A percentile compares a stretch with the other conserved stretches of the same genome.
Evolutionary conservation across 2,797 vertebrate species (phyloP).

Genomic region (Thaleichthys pacificus): DNA sequence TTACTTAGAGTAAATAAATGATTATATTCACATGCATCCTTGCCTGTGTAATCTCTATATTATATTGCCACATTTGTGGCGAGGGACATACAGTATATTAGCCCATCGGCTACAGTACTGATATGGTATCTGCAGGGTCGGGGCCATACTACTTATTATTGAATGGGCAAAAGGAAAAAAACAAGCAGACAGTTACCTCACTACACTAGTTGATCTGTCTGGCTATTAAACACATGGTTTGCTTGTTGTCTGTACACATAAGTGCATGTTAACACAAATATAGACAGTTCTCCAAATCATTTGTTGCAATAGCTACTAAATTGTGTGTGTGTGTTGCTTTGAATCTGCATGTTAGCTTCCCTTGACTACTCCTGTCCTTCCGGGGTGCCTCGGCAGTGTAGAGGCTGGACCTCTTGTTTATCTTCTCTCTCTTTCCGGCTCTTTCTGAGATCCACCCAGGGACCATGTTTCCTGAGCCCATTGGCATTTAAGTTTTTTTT

Average conservation of each 20-base stretch:
- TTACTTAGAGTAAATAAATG: conserved; percentile 81
- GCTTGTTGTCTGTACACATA: no score
- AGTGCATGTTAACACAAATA: background rate
- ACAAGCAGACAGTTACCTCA: no score
- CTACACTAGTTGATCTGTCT: no score
- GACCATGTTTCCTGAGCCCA: background rate
- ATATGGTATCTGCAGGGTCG: background rate
- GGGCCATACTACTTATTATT: no score
- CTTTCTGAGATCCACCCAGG: background rate
- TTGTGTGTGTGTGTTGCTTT: background rate
- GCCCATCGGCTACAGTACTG: background rate
- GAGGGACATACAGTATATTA: background rate
- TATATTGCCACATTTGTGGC: background rate
- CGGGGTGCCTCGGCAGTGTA: background rate
- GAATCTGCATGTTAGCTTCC: background rate
- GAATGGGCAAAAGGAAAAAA: no score
- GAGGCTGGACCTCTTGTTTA: background rate
- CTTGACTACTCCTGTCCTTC: background rate
- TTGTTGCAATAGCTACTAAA: background rate
- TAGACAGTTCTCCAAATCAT: no score
- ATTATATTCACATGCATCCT: conserved; percentile 72
- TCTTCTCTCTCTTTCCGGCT: background rate
- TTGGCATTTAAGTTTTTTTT: conserved; percentile 8
- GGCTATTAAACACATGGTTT: no score
- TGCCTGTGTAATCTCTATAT: background rate